Percentiles rank a stretch among this genome's conserved stretches.
phyloP scores from a whole-genome alignment of 2,113 vertebrate genomes.

The Propithecus coquereli region DNA sequence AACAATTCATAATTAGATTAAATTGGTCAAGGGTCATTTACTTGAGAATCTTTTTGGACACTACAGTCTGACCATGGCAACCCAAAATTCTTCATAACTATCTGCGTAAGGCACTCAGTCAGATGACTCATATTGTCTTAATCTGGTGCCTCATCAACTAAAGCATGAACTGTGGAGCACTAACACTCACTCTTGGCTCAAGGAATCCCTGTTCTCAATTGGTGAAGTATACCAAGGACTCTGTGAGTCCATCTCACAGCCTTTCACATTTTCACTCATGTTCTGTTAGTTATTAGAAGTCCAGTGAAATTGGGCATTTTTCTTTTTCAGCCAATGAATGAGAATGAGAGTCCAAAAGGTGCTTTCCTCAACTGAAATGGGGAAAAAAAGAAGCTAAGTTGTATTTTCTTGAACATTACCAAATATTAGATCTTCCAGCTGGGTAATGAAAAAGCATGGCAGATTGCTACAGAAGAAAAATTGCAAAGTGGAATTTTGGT shows the following conservation, averaged over 20 bases:
- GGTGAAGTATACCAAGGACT: not conserved
- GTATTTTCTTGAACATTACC: not conserved
- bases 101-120: constrained; percentile 60
- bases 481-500: not conserved
- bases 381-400: not conserved
- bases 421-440: not conserved
- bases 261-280: not conserved
- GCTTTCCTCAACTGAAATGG: not conserved
- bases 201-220: constrained; percentile 59
- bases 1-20: constrained; percentile 75
- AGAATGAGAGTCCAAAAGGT: not conserved
- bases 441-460: not conserved
- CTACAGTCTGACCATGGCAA: constrained; percentile 40
- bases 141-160: constrained; percentile 67
- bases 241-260: too few species aligned
- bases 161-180: constrained; percentile 68
- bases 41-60: constrained; percentile 63
- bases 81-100: constrained; percentile 64
- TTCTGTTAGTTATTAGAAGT: not conserved
- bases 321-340: not conserved
- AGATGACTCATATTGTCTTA: constrained; percentile 70
- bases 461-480: not conserved
- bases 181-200: constrained; percentile 68
- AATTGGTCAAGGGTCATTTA: constrained; percentile 68
- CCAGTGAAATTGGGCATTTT: not conserved